Base-by-base conservation (phyloP, 2,888 invertebrate genomes). In the Aporophyla nigra region DNA sequence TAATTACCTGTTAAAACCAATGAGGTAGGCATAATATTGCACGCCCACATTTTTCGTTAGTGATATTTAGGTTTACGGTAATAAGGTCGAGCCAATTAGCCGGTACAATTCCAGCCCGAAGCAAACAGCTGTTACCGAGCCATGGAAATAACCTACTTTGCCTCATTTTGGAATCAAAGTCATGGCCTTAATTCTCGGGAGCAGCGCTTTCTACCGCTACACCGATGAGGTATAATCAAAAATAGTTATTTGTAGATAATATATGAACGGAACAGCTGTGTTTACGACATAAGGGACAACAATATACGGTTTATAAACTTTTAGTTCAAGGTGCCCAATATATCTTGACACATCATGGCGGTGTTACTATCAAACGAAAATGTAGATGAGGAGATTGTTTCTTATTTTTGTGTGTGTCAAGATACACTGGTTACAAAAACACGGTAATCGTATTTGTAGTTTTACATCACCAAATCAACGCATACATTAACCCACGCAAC, bases 381-480 rank as follows among this genome's bases (percentile, higher is more conserved):
- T 53, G 53, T 51, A 19, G 59, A n/a, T 14, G 27, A 40, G 56
- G 16, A 63, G 14, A 12, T 54, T 6, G 49, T 75, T 74, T 53
- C 0, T 4, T 46, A 40, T 54, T 61, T 56, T 43, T 46, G n/a
- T n/a, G 6, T 9, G 19, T 53, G 21, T 49, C 70, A 54, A 77
- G 9, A 19, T 49, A 76, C 4, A 46, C 27, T 72, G 63, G 40
- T 40, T 24, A 69, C n/a, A 54, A 24, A 66, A 66, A 74, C 49
- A 62, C 61, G 65, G 58, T 65, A 78, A 62, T 63, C 56, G 46
- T 40, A 40, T 59, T 6, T 66, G 59, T 66, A 70, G 56, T n/a
- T 63, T 85, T 77, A 76, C 74, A 79, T 81, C 81, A 87, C 71
- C 63, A 27, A 67, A 61, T 53, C 53, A 63, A 33, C 19, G 24